Conservation (phyloP, 1,140 invertebrate genomes). For the Belonocnema kinseyi region DNA sequence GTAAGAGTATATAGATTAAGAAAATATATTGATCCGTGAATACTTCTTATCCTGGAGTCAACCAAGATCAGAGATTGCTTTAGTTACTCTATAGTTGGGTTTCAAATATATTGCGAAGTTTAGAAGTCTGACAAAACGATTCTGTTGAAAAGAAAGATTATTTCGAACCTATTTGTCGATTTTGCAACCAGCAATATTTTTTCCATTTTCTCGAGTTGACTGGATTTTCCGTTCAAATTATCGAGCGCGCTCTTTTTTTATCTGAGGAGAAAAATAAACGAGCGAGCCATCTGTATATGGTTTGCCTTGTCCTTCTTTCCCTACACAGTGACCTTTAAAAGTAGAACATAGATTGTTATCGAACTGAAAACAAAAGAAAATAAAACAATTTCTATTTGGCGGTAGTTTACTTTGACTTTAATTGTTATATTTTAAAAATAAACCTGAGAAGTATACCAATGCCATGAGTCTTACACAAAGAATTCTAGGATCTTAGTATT, state of each 20-base stretch:
- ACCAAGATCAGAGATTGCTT: no score
- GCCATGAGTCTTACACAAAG: no score
- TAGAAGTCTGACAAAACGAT: no score
- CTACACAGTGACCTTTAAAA: conserved; percentile 19
- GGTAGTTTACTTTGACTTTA: neutral
- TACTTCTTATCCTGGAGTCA: no score
- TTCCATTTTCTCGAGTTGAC: neutral
- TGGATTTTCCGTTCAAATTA: neutral
- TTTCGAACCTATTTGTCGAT: neutral
- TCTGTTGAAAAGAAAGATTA: neutral
- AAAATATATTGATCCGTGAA: no score
- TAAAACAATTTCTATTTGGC: conserved; percentile 20
- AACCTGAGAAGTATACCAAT: no score
- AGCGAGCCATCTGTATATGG: conserved; percentile 5
- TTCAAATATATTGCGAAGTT: no score
- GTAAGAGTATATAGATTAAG: no score
- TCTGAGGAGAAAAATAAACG: conserved; percentile 2
- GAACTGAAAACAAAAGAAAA: conserved; percentile 20
- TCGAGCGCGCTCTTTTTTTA: conserved; percentile 8
- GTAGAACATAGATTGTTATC: conserved; percentile 26
- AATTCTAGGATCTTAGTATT: no score
- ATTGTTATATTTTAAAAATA: no score
- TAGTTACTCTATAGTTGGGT: no score
- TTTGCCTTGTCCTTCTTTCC: conserved; percentile 19
- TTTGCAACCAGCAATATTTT: neutral